Conservation (phyloP, 2,113 vertebrate genomes). For the Eclectus roratus region DNA sequence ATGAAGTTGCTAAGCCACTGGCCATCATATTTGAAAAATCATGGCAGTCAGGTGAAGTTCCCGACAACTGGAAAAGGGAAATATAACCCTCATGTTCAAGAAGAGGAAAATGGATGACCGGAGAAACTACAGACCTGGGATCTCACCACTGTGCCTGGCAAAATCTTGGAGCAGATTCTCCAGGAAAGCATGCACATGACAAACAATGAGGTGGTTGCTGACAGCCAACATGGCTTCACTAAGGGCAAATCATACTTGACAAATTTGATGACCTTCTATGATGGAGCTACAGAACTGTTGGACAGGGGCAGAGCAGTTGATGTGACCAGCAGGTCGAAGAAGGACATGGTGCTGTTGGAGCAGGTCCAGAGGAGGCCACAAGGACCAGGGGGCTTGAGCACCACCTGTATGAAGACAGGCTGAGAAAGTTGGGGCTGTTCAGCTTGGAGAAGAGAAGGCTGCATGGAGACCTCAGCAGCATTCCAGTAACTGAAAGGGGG, state of each 20-base stretch:
- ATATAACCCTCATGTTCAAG: too few species aligned
- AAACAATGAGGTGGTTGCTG: not conserved
- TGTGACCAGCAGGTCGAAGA: not conserved
- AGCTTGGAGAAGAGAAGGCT: not conserved
- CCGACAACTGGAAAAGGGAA: accelerated
- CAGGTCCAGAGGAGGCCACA: not conserved
- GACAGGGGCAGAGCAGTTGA: not conserved
- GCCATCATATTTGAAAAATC: not conserved
- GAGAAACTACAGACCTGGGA: too few species aligned
- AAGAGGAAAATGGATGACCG: too few species aligned
- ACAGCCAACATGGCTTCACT: not conserved
- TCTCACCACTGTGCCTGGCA: too few species aligned
- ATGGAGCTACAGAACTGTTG: too few species aligned
- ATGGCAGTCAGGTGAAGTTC: not conserved
- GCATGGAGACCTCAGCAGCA: not conserved
- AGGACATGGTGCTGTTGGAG: not conserved
- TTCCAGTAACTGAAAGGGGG: not conserved
- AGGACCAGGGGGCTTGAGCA: not conserved
- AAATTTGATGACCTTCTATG: not conserved
- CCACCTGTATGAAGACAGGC: not conserved
- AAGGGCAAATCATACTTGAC: not conserved
- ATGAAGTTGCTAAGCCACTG: not conserved
- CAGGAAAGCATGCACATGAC: not conserved
- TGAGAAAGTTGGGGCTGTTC: not conserved
- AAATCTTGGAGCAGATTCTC: too few species aligned